A percentile compares a stretch with the other conserved stretches of the same genome.
Conservation (phyloP, 2,113 vertebrate genomes). For the Halichoeres trimaculatus region DNA sequence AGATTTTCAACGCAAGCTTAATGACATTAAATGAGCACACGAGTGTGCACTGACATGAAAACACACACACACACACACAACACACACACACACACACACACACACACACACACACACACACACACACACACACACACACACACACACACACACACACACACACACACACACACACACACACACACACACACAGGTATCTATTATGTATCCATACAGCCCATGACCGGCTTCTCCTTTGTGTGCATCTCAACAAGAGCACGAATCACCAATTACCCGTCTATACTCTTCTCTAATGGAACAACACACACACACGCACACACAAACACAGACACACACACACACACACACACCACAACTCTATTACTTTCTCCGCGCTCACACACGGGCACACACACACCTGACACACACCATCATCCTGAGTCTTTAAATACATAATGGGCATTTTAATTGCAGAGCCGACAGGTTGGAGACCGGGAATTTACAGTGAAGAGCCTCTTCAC, state of each 20-base stretch:
- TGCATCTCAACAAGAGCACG: conserved; percentile 60
- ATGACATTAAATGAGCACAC: conserved; percentile 26
- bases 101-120: not conserved
- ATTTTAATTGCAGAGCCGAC: conserved; percentile 68
- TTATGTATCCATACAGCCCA: conserved; percentile 38
- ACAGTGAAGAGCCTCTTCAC: conserved; percentile 60
- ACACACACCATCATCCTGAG: conserved; percentile 54
- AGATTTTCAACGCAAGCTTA: not conserved
- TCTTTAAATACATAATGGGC: conserved; percentile 66
- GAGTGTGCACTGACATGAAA: conserved; percentile 14
- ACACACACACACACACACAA: conserved; percentile 9
- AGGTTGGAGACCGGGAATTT: conserved; percentile 50
- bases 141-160: too few relatives aligned
- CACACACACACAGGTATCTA: not conserved
- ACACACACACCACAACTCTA: conserved; percentile 31
- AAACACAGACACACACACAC: conserved; percentile 46
- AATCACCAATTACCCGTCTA: conserved; percentile 72
- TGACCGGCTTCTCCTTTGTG: conserved; percentile 59
- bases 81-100: not conserved
- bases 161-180: conserved; percentile 16
- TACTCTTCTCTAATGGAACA: conserved; percentile 61
- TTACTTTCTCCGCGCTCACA: conserved; percentile 46
- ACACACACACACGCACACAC: conserved; percentile 51
- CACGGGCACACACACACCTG: conserved; percentile 41
- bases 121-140: not conserved